Evolutionary conservation across 2,113 vertebrate species (phyloP).

Genomic region (Alces alces): DNA sequence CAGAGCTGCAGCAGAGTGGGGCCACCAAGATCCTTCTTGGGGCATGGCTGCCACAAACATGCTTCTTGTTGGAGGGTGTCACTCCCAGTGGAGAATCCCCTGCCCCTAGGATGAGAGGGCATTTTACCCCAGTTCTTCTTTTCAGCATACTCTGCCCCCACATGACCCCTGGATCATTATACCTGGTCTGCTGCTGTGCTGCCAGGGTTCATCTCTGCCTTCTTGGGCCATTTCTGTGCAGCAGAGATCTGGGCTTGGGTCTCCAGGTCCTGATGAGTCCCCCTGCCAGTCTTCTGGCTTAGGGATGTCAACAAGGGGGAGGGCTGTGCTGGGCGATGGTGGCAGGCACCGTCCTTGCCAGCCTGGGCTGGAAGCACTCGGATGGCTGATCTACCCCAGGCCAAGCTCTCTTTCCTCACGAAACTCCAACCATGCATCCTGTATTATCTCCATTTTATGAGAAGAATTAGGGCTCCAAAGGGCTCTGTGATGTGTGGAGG

Average conservation of each 20-base stretch:
- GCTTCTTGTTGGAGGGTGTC: neutral
- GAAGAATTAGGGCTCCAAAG: neutral
- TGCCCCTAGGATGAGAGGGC: neutral
- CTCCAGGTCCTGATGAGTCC: neutral
- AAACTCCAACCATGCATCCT: rapidly evolving
- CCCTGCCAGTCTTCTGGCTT: neutral
- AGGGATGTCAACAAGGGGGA: neutral
- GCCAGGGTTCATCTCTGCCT: neutral
- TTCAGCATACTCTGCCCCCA: neutral
- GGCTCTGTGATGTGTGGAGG: neutral
- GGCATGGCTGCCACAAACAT: neutral
- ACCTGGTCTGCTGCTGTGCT: neutral
- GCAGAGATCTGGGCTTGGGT: neutral
- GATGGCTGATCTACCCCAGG: neutral
- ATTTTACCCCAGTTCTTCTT: neutral
- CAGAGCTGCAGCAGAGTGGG: neutral
- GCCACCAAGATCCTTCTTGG: too few species aligned
- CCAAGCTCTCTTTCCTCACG: neutral
- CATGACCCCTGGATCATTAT: neutral
- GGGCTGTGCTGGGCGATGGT: neutral
- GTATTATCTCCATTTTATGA: neutral
- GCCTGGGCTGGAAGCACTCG: neutral
- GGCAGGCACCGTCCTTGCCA: neutral
- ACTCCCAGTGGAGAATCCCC: neutral
- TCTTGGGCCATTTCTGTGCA: neutral